Conservation (phyloP, 1,140 invertebrate genomes). For the Plutomurus gul region DNA sequence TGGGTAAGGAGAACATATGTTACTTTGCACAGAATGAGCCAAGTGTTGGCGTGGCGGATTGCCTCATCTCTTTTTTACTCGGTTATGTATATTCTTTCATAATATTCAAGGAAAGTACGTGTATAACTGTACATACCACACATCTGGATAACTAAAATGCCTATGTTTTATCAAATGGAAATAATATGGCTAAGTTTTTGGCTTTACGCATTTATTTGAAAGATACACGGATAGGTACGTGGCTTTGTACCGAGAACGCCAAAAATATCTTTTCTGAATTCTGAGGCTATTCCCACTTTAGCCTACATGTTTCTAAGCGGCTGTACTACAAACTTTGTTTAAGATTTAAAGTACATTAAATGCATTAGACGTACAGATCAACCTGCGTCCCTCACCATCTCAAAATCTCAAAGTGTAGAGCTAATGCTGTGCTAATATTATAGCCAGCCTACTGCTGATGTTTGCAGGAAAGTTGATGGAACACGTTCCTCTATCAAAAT, state of each 20-base stretch:
- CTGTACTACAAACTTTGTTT: neutral
- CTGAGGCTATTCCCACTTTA: neutral
- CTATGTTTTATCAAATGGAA: slow-evolving; percentile 27
- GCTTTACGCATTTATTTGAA: slow-evolving; percentile 3
- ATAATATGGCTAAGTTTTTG: slow-evolving; percentile 16
- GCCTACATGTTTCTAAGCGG: neutral
- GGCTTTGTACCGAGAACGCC: neutral
- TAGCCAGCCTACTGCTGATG: too few relatives aligned
- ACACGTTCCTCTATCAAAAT: too few relatives aligned
- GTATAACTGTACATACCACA: neutral
- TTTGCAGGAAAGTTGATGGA: too few relatives aligned
- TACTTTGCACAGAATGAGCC: neutral
- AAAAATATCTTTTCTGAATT: slow-evolving; percentile 20
- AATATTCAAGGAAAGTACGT: neutral
- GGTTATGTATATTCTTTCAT: neutral
- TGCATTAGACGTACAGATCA: neutral
- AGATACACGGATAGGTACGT: neutral
- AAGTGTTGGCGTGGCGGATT: slow-evolving; percentile 5
- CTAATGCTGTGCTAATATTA: too few relatives aligned
- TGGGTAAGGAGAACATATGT: slow-evolving; percentile 15
- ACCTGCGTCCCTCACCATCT: neutral
- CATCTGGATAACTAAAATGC: slow-evolving; percentile 10
- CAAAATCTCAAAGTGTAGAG: neutral
- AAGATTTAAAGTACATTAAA: neutral
- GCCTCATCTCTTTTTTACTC: slow-evolving; percentile 10